Evolutionary conservation across 2,797 vertebrate genomes (phyloP).

Genomic region (Austrolebias charrua): DNA sequence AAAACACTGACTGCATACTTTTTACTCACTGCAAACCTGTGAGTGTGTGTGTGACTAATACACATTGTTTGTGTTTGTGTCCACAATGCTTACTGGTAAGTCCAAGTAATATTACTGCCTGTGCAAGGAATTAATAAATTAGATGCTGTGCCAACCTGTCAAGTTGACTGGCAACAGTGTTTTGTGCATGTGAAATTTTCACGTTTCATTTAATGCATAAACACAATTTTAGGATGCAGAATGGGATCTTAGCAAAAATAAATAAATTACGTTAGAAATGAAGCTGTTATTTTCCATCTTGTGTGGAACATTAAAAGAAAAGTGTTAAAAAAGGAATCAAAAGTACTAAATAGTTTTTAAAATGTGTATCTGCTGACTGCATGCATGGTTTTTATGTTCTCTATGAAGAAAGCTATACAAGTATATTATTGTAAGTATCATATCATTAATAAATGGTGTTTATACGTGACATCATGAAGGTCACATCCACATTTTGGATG

Average conservation of each 20-base stretch:
- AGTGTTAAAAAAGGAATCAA: background rate
- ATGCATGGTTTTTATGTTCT: background rate
- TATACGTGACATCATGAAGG: constrained; percentile 52
- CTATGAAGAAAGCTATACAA: background rate
- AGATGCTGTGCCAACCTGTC: constrained; percentile 18
- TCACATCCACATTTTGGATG: constrained; percentile 48
- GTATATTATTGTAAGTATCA: background rate
- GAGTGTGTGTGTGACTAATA: background rate
- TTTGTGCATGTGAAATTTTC: background rate
- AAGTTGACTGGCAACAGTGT: background rate
- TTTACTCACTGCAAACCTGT: constrained; percentile 46
- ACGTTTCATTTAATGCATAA: background rate
- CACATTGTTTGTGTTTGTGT: constrained; percentile 13
- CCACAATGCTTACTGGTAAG: constrained; percentile 10
- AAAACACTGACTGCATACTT: constrained; percentile 53
- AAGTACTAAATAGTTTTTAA: background rate
- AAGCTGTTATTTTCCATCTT: constrained; percentile 21
- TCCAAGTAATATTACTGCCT: constrained; percentile 12
- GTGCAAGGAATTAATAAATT: constrained; percentile 6
- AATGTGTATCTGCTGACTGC: background rate
- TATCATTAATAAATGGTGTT: constrained; percentile 3
- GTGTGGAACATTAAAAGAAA: constrained; percentile 10
- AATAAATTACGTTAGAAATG: background rate
- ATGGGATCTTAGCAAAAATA: background rate
- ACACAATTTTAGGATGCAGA: background rate